Evolutionary conservation across 2,888 invertebrate species (phyloP).

Genomic region (Stictocephala bisonia): DNA sequence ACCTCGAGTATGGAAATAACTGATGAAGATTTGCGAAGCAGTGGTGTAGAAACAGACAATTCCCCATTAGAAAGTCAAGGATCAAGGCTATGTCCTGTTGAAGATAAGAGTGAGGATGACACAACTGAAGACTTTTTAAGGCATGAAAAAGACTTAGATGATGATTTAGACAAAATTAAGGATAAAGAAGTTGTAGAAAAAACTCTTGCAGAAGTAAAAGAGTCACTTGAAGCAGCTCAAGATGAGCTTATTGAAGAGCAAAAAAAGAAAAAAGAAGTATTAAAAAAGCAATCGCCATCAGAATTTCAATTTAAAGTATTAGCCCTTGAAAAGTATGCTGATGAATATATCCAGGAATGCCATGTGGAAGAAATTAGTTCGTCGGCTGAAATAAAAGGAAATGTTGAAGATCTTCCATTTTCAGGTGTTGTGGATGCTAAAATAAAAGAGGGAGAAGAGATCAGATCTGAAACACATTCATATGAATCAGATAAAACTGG

Average conservation of each 20-base stretch:
- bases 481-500: neutral
- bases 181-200: slow-evolving; percentile 69
- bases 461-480: neutral
- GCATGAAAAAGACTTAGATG: slow-evolving; percentile 51
- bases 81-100: slow-evolving; percentile 45
- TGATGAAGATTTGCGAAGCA: slow-evolving; percentile 77
- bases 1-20: slow-evolving; percentile 70
- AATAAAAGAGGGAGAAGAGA: slow-evolving; percentile 16
- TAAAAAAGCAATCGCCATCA: slow-evolving; percentile 75
- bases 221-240: slow-evolving; percentile 77
- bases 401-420: neutral
- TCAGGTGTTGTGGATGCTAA: neutral
- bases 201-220: slow-evolving; percentile 78
- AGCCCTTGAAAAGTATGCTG: slow-evolving; percentile 57
- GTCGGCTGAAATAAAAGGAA: neutral
- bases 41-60: slow-evolving; percentile 75
- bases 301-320: slow-evolving; percentile 77
- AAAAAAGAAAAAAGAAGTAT: slow-evolving; percentile 70
- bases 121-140: slow-evolving; percentile 56
- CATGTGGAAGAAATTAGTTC: slow-evolving; percentile 49
- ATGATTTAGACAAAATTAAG: slow-evolving; percentile 43
- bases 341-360: slow-evolving; percentile 58
- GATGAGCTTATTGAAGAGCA: slow-evolving; percentile 77
- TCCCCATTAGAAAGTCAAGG: slow-evolving; percentile 72
- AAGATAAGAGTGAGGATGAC: slow-evolving; percentile 51